Conservation (phyloP, 2,888 invertebrate species). For the Sinodicranocentrus sp. region DNA sequence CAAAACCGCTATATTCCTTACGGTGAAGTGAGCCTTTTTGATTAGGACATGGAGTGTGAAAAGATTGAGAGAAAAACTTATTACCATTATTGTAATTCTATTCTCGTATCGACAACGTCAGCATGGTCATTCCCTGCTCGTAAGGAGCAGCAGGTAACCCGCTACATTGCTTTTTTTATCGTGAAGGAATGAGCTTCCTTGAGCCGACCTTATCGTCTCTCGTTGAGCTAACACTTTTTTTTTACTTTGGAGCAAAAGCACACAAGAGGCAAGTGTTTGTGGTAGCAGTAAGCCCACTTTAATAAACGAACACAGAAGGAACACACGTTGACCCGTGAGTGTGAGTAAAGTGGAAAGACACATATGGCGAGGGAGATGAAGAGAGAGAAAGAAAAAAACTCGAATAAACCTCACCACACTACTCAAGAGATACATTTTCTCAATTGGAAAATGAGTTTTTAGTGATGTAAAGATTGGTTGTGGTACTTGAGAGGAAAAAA, state of each 20-base stretch:
- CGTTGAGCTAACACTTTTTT: not conserved
- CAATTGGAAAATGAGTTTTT: constrained; percentile 15
- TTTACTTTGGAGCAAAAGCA: not conserved
- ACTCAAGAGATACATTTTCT: not conserved
- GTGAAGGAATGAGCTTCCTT: constrained; percentile 12
- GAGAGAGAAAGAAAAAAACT: too few relatives aligned
- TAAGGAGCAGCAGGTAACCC: constrained; percentile 37
- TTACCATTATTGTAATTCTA: constrained; percentile 61
- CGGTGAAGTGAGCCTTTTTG: constrained; percentile 29
- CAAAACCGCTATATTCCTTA: not conserved
- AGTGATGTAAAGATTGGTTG: not conserved
- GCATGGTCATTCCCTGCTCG: constrained; percentile 52
- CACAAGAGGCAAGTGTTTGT: not conserved
- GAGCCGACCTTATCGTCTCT: constrained; percentile 6
- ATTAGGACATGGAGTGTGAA: constrained; percentile 50
- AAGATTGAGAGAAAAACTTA: constrained; percentile 49
- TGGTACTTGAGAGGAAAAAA: not conserved
- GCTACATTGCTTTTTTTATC: not conserved
- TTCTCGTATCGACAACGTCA: constrained; percentile 62
- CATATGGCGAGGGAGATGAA: too few relatives aligned
- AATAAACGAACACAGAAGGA: not conserved
- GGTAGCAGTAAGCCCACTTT: not conserved
- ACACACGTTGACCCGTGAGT: too few relatives aligned
- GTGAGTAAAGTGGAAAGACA: too few relatives aligned
- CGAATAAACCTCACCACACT: too few relatives aligned